Conservation (phyloP, 2,797 vertebrate genomes). For the Margarornis squamiger region DNA sequence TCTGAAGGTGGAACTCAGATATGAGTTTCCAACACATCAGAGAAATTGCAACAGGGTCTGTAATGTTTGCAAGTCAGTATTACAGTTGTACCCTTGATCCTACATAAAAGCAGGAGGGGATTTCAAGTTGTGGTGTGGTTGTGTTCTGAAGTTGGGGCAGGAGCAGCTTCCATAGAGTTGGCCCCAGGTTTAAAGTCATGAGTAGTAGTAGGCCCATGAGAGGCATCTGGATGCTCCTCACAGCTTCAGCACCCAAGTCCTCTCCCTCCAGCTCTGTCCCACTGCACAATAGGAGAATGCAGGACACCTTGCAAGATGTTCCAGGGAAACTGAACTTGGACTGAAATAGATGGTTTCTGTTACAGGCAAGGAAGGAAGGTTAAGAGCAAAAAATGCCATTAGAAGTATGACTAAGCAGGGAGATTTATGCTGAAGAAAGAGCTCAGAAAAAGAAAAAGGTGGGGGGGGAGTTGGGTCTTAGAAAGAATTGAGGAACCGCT, state of each 20-base stretch:
- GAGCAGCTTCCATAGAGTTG: not conserved
- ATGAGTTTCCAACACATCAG: not conserved
- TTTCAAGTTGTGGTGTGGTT: not conserved
- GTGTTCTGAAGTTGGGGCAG: not conserved
- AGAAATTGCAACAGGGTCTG: not conserved
- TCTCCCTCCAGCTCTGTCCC: not conserved
- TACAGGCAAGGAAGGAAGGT: not conserved
- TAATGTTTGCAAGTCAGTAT: not conserved
- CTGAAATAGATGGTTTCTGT: conserved; percentile 13
- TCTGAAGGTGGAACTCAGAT: not conserved
- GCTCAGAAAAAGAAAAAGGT: not conserved
- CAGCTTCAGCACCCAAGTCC: not conserved
- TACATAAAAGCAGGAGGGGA: not conserved
- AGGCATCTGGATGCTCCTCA: not conserved
- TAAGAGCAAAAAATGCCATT: conserved; percentile 40
- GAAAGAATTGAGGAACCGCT: conserved; percentile 38
- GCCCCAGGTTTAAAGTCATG: not conserved
- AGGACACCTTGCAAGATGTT: not conserved
- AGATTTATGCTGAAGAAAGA: conserved; percentile 34
- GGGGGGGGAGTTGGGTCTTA: not conserved
- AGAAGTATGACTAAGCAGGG: conserved; percentile 61
- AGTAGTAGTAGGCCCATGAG: not conserved
- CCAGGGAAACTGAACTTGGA: conserved; percentile 8
- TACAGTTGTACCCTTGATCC: not conserved
- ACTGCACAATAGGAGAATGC: not conserved